Conservation (phyloP, 1,140 invertebrate species). For the Pararge aegeria region DNA sequence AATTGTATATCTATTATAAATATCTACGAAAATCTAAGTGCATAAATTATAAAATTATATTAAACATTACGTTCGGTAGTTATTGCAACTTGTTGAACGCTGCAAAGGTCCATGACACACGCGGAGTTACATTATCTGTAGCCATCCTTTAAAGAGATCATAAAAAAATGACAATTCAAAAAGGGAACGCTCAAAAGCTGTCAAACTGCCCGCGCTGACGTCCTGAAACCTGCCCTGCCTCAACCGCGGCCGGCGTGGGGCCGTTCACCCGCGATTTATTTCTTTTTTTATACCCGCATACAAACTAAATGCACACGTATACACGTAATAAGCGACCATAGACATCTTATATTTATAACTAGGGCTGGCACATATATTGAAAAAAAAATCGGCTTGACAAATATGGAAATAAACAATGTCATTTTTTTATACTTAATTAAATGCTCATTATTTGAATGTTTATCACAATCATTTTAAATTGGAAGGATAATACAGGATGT, state of each 20-base stretch:
- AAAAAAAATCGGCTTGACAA: not conserved
- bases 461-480: too few species aligned
- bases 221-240: conserved; percentile 66
- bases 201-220: conserved; percentile 59
- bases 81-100: not conserved
- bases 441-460: too few species aligned
- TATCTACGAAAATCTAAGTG: too few species aligned
- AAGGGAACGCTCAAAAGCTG: conserved; percentile 69
- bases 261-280: conserved; percentile 66
- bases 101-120: not conserved
- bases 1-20: too few species aligned
- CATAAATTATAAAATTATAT: too few species aligned
- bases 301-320: conserved; percentile 64
- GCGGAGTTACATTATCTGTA: conserved; percentile 7
- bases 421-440: not conserved
- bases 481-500: too few species aligned
- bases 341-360: conserved; percentile 3
- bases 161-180: conserved; percentile 63
- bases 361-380: not conserved
- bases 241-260: conserved; percentile 52
- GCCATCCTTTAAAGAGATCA: conserved; percentile 5
- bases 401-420: too few species aligned
- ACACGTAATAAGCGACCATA: conserved; percentile 45
- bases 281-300: conserved; percentile 71
- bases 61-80: not conserved